Conservation (phyloP, 2,113 vertebrate species). For the Brachypodius melanocephalos region DNA sequence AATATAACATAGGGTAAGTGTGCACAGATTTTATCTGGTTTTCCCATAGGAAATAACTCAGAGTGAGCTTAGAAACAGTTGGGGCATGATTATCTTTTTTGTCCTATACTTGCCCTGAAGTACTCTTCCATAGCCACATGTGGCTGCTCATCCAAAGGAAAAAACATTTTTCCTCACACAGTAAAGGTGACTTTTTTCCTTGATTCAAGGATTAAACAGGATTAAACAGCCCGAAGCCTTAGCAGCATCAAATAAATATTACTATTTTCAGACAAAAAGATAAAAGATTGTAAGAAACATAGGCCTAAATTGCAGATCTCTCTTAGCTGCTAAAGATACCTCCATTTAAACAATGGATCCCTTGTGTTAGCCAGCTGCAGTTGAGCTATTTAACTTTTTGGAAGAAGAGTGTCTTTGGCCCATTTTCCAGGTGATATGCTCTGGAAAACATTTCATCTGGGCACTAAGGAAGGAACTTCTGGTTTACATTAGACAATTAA, state of each 20-base stretch:
- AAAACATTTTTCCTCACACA: background rate
- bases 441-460: background rate
- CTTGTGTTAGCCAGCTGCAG: background rate
- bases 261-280: background rate
- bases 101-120: background rate
- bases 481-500: background rate
- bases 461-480: background rate
- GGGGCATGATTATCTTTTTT: background rate
- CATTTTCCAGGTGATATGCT: background rate
- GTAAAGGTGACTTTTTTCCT: background rate
- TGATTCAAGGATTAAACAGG: background rate
- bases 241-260: background rate
- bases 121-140: background rate
- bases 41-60: background rate
- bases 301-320: background rate
- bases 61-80: background rate
- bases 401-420: background rate
- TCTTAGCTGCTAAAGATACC: background rate
- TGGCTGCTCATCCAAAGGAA: background rate
- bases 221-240: background rate
- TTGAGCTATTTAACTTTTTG: background rate
- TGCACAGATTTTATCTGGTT: background rate
- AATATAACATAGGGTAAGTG: background rate
- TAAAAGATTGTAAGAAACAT: background rate
- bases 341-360: background rate